Evolutionary conservation across 2,888 invertebrate genomes (phyloP).

Genomic region (Tuberolachnus salignus): DNA sequence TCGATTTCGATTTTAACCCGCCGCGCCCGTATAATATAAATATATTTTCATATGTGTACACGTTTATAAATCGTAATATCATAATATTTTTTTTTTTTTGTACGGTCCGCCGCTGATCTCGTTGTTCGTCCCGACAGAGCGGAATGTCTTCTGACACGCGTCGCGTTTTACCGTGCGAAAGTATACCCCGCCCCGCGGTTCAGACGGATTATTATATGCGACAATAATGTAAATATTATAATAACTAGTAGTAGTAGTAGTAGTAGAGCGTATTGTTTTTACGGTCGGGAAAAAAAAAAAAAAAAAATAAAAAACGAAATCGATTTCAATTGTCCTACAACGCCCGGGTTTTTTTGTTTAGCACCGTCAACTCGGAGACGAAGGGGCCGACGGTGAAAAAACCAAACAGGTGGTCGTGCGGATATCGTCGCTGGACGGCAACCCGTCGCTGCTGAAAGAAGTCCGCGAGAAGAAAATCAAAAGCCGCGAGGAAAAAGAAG

Average conservation of each 20-base stretch:
- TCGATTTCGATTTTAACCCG: constrained; percentile 4
- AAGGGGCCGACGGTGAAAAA: constrained; percentile 58
- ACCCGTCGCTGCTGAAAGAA: constrained; percentile 70
- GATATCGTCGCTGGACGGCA: constrained; percentile 36
- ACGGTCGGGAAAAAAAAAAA: too few species aligned
- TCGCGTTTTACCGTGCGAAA: too few species aligned
- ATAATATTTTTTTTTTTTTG: not conserved
- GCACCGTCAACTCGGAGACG: constrained; percentile 65
- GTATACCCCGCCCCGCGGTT: too few species aligned
- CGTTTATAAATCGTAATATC: too few species aligned
- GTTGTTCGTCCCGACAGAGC: too few species aligned
- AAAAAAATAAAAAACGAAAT: not conserved
- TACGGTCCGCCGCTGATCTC: too few species aligned
- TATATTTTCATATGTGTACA: not conserved
- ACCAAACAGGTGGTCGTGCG: constrained; percentile 51
- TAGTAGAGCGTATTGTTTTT: too few species aligned
- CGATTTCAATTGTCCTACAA: not conserved
- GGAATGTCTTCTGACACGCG: too few species aligned
- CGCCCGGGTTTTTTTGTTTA: constrained; percentile 59
- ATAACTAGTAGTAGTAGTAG: too few species aligned
- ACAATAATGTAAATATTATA: too few species aligned
- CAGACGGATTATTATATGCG: too few species aligned
- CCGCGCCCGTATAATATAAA: not conserved
- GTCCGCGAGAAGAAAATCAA: constrained; percentile 79
- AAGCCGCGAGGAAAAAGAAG: constrained; percentile 82